These are phyloP conservation scores for Xerus rutilus DNA, from an alignment of 2,797 vertebrate genomes.

Conservation along the genomic window DNA sequence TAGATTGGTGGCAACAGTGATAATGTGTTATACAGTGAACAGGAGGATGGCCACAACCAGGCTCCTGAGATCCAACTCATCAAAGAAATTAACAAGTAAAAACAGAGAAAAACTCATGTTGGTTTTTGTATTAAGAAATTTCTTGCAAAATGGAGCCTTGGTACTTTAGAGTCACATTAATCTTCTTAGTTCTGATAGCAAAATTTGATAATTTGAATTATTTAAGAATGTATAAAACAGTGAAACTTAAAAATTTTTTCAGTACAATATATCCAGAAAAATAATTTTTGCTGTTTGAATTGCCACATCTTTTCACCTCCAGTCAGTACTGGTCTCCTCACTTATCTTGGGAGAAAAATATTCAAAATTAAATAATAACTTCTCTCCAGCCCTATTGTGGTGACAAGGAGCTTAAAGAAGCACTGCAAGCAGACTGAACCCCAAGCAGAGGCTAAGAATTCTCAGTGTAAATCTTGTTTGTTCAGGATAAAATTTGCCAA, in stretches of 20 bases:
- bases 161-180: background rate
- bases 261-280: background rate
- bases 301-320: background rate
- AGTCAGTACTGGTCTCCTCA: background rate
- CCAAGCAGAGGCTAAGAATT: background rate
- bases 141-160: background rate
- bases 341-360: background rate
- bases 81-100: background rate
- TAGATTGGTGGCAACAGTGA: background rate
- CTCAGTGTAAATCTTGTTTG: background rate
- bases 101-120: background rate
- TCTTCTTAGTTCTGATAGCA: background rate
- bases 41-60: background rate
- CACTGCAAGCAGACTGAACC: background rate
- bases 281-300: background rate
- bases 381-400: background rate
- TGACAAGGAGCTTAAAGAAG: background rate
- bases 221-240: background rate
- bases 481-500: background rate
- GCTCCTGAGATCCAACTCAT: background rate
- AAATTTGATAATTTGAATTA: background rate
- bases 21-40: background rate
- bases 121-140: background rate
- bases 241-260: background rate
- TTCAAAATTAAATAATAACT: background rate